Evolutionary conservation across 2,113 vertebrate genomes (phyloP), one percentile per base, ranked within the genome.

Genomic region (Siniperca chuatsi): DNA sequence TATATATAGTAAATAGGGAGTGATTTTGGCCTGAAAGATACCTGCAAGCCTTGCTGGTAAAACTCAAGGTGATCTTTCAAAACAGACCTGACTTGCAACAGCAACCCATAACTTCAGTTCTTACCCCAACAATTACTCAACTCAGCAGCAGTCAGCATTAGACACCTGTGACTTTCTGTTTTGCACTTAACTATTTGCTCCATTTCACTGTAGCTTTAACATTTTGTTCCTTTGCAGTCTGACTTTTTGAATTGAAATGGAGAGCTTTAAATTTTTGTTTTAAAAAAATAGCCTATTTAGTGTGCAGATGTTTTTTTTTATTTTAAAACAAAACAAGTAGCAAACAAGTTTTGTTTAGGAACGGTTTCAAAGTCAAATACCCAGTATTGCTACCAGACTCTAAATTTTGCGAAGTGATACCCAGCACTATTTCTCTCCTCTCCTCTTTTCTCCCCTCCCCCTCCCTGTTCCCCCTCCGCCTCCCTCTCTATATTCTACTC

Each of bases 401-500:
- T 42, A 13, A 8, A 57, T 65, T 23, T 75, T 70, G 42, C 48
- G 20, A 44, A 75, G 37, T 68, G 54, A 50, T 71, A 16, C 20
- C 44, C 16, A 13, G 15, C 54, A 33, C 50, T 13, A 8, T 66
- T 72, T 40, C 40, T 48, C 46, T 29, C 67, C 76, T 9, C 12
- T 44, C 66, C 76, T 9, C 12, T 44, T 62, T 62, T 48, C 46
- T 54, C 61, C 71, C 78, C 60, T 82, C 79, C 76, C 77, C 84
- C 79, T 78, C 65, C 80, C 52, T 62, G 18, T 37, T 46, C 25
- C n/a, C 23, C 66, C 69, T 81, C 60, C 73, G 57, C 83, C 81
- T 64, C 61, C 48, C 65, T 52, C 69, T 83, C 55, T 87, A 62
- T 70, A 86, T 89, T 86, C 83, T 29, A 33, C 71, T 62, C 42